A percentile compares a stretch with the other conserved stretches of the same genome.
These are phyloP conservation scores for Anthopleura sola DNA, from an alignment of 64 coral and sea anemone species.

Conservation along the genomic window DNA sequence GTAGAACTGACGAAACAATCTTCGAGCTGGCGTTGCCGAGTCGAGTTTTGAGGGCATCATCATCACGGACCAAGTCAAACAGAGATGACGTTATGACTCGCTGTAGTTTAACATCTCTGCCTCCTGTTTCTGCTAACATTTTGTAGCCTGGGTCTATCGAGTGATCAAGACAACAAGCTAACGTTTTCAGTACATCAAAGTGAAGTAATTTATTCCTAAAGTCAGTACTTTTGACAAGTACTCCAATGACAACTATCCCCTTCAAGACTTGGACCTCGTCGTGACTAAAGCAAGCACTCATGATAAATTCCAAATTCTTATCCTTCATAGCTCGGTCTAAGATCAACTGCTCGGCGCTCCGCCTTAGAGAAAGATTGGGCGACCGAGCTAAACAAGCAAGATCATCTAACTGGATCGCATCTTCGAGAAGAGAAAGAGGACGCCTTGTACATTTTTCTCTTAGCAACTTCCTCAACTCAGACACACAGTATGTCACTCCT, in stretches of 20 bases:
- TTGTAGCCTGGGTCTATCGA: slow-evolving; percentile 63
- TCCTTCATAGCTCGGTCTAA: slow-evolving; percentile 75
- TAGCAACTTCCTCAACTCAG: slow-evolving; percentile 64
- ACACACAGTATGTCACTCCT: slow-evolving; percentile 55
- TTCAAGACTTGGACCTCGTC: slow-evolving; percentile 82
- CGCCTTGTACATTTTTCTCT: slow-evolving; percentile 80
- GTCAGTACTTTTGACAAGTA: slow-evolving; percentile 70
- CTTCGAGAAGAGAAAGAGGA: slow-evolving; percentile 50
- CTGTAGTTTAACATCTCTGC: slow-evolving; percentile 65
- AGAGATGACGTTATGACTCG: slow-evolving; percentile 56
- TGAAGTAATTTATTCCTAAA: slow-evolving; percentile 48
- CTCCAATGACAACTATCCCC: slow-evolving; percentile 62
- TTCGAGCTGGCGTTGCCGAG: slow-evolving; percentile 45
- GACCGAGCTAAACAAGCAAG: slow-evolving; percentile 68
- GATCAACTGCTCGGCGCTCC: slow-evolving; percentile 81
- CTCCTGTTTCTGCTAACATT: slow-evolving; percentile 47
- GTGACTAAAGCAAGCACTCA: slow-evolving; percentile 33
- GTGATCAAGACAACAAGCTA: slow-evolving; percentile 60
- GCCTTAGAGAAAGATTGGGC: slow-evolving; percentile 59
- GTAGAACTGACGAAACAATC: slow-evolving; percentile 46
- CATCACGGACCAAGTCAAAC: slow-evolving; percentile 88
- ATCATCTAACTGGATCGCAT: slow-evolving; percentile 47
- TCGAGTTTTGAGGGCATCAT: slow-evolving; percentile 50
- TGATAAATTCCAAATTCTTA: slow-evolving; percentile 64
- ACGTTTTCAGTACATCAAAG: slow-evolving; percentile 55